Evolutionary conservation across 2,113 vertebrate species (phyloP), one percentile per base, ranked within the genome.

Genomic region (Phalacrocorax carbo): DNA sequence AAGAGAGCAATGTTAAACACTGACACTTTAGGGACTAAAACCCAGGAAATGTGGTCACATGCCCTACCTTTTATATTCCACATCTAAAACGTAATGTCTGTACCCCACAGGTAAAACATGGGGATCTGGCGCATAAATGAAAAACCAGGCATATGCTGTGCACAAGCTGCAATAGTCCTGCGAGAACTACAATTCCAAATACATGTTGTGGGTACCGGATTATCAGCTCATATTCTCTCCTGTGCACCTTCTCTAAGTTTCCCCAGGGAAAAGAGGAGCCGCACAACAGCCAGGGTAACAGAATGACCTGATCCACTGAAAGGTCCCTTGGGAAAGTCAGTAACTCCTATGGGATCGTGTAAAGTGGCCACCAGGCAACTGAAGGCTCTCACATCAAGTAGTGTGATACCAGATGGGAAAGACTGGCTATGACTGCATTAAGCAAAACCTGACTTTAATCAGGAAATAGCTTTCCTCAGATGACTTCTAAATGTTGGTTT

Each of bases 401-500:
- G 3, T 11, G 0, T 0, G 13, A 68, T 0, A 78, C 77, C 91
- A 93, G 83, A 94, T 92, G 94, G 91, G 73, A 80, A 89, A 72
- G 73, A 94, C 84, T 89, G 94, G 93, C 81, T 83, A n/a, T 73
- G 42, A 75, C 48, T 78, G 83, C 61, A 68, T 27, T 64, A 68
- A 75, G 54, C 42, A 61, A 86, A 89, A 75, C 7, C 77, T 72
- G 77, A 87, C 86, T 96, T 96, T 30, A 79, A 90, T 94, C 21
- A 86, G 77, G 79, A 93, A 82, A 49, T 72, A 17, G 88, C 86
- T 94, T 96, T 61, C 90, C 95, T 94, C 93, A 81, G 76, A 97
- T 90, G 93, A 90, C 94, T 97, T 79, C 70, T 86, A 96, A 96
- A 96, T 91, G 91, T 91, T 89, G 84, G 42, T 57, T 61, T 42